Base-by-base conservation (phyloP, 2,113 vertebrate species). In the Empidonax alnorum region DNA sequence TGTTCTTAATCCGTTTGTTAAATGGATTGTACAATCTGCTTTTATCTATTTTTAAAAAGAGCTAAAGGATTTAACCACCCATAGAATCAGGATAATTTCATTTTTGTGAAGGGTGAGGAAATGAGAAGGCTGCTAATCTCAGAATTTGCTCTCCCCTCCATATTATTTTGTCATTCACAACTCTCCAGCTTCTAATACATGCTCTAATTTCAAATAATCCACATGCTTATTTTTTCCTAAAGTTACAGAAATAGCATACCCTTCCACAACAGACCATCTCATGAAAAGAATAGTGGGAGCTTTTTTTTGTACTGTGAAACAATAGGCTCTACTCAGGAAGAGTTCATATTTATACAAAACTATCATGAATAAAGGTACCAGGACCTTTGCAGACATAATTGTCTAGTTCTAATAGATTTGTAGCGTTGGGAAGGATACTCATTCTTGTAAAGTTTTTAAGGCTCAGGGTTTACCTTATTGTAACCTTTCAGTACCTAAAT, bases 111-210 rank as follows among this genome's bases (percentile, higher is more conserved):
- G 6, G 3, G 2, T 37, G 46, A 81, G 20, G 12, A 39, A 71
- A 30, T 28, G 6, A 88, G n/a, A 62, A 78, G 3, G 4, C 9
- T 52, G 37, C 5, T 10, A 39, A 37, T 63, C 14, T 71, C 76
- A 24, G 5, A 12, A 50, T 21, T 50, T 33, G 12, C 20, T 8
- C 2, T 8, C 8, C 6, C 5, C 2, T 10, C 3, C 7, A 24
- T 42, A n/a, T 10, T 47, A 28, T 46, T 76, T 75, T 46, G 65
- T 49, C 18, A 16, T 49, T 66, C 8, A n/a, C 3, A 13, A 24
- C 14, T 4, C 13, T 87, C 5, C 39, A 61, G 20, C 6, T 77
- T 49, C 18, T 80, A 52, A 46, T 59, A 44, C 7, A 28, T 78
- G 7, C 4, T 3, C 12, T 56, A 5, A 41, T 87, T 84, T 81